Conservation (phyloP, 2,888 invertebrate genomes). For the Rhagonycha lutea region DNA sequence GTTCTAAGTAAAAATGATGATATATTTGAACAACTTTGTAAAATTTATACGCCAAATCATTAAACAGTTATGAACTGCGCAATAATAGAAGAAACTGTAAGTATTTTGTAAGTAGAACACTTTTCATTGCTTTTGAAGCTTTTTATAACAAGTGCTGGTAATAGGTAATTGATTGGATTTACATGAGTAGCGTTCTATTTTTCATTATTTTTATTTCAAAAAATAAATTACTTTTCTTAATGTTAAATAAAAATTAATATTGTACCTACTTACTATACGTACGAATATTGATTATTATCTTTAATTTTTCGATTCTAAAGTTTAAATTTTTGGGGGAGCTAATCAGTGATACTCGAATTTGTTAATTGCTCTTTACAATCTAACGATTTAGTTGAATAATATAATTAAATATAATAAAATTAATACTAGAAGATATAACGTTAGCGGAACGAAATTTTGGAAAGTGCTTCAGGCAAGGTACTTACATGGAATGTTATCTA, state of each 20-base stretch:
- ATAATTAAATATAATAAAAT: not conserved
- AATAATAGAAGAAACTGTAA: not conserved
- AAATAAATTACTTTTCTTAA: not conserved
- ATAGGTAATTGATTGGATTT: not conserved
- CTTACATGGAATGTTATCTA: constrained; percentile 32
- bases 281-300: no score
- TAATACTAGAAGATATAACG: constrained; percentile 16
- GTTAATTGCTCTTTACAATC: not conserved
- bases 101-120: not conserved
- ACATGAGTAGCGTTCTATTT: not conserved
- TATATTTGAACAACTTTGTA: not conserved
- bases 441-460: constrained; percentile 38
- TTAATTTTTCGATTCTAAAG: not conserved
- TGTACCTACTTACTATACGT: no score
- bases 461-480: constrained; percentile 33
- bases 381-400: not conserved
- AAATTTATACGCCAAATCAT: not conserved
- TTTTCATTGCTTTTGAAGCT: not conserved
- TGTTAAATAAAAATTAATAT: not conserved
- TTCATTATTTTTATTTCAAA: not conserved
- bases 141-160: not conserved
- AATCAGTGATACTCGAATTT: not conserved
- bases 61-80: not conserved
- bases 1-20: not conserved
- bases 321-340: not conserved